Evolutionary conservation across 1,140 invertebrate species (phyloP), one percentile per base, ranked within the genome.

Genomic region (Andricus grossulariae): DNA sequence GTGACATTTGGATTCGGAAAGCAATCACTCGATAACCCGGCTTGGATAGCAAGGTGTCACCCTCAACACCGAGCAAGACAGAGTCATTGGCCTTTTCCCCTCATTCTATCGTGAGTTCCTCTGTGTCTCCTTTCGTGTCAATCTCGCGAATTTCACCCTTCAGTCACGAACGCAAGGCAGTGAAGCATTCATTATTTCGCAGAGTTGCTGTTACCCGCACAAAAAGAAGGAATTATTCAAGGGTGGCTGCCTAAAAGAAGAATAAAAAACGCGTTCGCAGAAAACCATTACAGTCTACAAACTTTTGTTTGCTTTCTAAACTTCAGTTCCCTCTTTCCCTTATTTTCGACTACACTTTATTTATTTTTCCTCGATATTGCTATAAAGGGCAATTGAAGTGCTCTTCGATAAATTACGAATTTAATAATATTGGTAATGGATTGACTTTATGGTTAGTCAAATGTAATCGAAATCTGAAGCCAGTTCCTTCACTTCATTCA

Each of bases 171-270:
- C 50, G n/a, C 60, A 66, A 66, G 21, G 15, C 60, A 13, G 60
- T 45, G 60, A 66, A 39, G 25, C 57, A 75, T 81, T 81, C 75
- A 81, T 74, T 74, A 74, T 75, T 75, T 71, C 54, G 54, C 39
- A 74, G 50, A 66, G 60, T 39, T 66, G 72, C 74, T 71, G 55
- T 72, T 79, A 79, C 51, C 39, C 71, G 71, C 72, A 75, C 66
- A 78, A 70, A 78, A 71, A 79, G 74, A 71, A 50, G 50, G 73
- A 73, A 75, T 78, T 81, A 79, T 81, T 75, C 75, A 12, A 55
- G 52, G 73, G 78, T 73, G 76, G 74, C 76, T 72, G 76, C 71
- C 74, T 77, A 66, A 66, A 39, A 39, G n/a, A 7, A 4, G 18
- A 54, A 54, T 18, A 19, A 19, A 19, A 54, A 54, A 54, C 25